phyloP scores from a whole-genome alignment of 2,797 vertebrate species.

The Etheostoma nigrum region DNA sequence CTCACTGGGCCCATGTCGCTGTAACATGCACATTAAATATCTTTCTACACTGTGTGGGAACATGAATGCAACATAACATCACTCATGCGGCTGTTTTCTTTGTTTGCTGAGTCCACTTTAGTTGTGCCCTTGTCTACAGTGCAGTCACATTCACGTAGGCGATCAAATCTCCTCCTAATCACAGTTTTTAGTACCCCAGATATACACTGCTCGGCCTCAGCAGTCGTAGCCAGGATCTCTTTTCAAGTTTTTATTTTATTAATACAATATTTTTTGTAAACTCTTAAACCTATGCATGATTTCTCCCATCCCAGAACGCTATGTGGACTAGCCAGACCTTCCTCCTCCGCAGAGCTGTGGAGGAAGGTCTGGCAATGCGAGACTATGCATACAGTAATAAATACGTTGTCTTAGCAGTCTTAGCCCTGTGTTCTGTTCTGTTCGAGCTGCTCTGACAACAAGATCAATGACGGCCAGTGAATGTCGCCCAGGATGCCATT shows the following conservation, averaged over 20 bases:
- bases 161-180: neutral
- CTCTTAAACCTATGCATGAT: too few species aligned
- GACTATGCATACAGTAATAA: too few species aligned
- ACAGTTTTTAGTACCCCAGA: neutral
- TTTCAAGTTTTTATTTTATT: too few species aligned
- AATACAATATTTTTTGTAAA: too few species aligned
- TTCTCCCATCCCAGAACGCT: too few species aligned
- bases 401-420: too few species aligned
- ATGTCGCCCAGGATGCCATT: slow-evolving; percentile 64
- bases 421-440: neutral
- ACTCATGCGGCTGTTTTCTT: neutral
- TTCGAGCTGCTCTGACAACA: slow-evolving; percentile 46
- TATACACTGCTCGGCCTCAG: too few species aligned
- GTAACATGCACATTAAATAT: slow-evolving; percentile 20
- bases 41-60: neutral
- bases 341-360: too few species aligned
- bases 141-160: too few species aligned
- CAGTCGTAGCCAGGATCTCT: too few species aligned
- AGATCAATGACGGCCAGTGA: slow-evolving; percentile 67
- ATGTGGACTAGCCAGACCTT: too few species aligned
- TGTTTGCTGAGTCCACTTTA: neutral
- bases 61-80: neutral
- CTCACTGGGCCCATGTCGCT: slow-evolving; percentile 10
- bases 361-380: too few species aligned
- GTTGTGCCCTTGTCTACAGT: neutral